Evolutionary conservation across 1,140 invertebrate genomes (phyloP), one percentile per base, ranked within the genome.

Genomic region (Theocolax elegans): DNA sequence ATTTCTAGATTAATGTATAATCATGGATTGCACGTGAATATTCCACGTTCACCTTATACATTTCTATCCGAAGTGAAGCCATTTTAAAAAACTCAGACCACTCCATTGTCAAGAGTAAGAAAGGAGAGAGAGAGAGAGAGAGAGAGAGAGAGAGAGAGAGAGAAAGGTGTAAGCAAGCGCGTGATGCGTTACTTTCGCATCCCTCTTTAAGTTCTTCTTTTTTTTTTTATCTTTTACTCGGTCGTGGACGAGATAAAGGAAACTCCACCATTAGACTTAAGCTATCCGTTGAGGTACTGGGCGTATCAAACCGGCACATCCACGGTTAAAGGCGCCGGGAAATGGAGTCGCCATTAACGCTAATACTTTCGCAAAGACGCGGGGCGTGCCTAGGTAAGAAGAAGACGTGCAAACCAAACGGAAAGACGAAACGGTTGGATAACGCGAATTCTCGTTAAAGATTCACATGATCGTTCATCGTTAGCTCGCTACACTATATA

Each of bases 301-400:
- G 65, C 53, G 65, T 67, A 58, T 58, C 53, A 67, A 48, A 25
- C 1, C 4, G 4, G 42, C 27, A 58, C 19, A 58, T 67, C 27
- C 23, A 38, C 17, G 65, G 17, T 58, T 29, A 58, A 67, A 66
- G 53, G 51, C 35, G 23, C 48, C 42, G 10, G 64, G 17, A 66
- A 66, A 66, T 54, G 51, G 64, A 58, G 65, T 58, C 42, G 40
- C 65, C 65, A 67, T 67, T 67, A 67, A 67, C 65, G 53, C 40
- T 67, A 58, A 67, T 67, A 67, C 59, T 69, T 62, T 60, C 29
- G 67, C 46, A 69, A 69, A 69, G 67, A 69, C 21, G 56, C 59
- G 54, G 42, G 67, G 42, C 46, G 49, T 48, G 35, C n/a, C 35
- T 29, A 7, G 21, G 31, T 17, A 67, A 23, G 60, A 49, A 56